A percentile compares a stretch with the other conserved stretches of the same genome.
phyloP scores from a whole-genome alignment of 2,888 invertebrate genomes.

The Pollenia amentaria region DNA sequence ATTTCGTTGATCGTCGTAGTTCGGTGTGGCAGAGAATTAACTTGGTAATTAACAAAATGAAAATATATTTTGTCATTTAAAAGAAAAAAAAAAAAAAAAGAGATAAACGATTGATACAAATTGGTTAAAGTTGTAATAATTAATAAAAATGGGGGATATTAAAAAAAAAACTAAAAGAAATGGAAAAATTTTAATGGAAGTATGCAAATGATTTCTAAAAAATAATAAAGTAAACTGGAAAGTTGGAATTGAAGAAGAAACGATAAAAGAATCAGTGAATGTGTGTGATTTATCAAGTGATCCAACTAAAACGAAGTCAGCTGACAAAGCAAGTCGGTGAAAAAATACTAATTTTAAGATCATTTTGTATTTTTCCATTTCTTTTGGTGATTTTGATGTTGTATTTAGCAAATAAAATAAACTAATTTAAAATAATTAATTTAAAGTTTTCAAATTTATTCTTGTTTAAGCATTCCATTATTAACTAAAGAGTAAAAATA shows the following conservation, averaged over 20 bases:
- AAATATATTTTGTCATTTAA: background rate
- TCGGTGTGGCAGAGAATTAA: constrained; percentile 68
- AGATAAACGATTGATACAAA: background rate
- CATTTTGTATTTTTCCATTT: constrained; percentile 44
- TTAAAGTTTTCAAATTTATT: constrained; percentile 11
- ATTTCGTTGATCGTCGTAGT: constrained; percentile 73
- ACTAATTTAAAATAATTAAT: no score
- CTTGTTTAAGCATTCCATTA: constrained; percentile 70
- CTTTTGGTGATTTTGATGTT: constrained; percentile 20
- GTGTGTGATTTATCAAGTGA: constrained; percentile 71
- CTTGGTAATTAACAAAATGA: constrained; percentile 35
- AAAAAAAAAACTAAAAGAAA: constrained; percentile 3
- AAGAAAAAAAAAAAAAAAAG: constrained; percentile 2
- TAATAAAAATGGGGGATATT: background rate
- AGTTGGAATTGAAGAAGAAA: constrained; percentile 44
- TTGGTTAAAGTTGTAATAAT: constrained; percentile 19
- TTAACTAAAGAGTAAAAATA: constrained; percentile 29
- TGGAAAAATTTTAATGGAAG: constrained; percentile 26
- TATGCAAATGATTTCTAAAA: constrained; percentile 39
- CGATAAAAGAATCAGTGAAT: constrained; percentile 42
- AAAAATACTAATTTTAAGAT: constrained; percentile 22
- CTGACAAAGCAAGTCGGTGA: constrained; percentile 60
- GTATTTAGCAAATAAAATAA: background rate
- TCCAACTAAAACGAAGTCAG: constrained; percentile 68
- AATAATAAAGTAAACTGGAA: constrained; percentile 59